A percentile compares a stretch with the other conserved stretches of the same genome.
These are phyloP conservation scores for Gnathonemus echidnorhynchus DNA, from an alignment of 2,113 vertebrate genomes.

Conservation along the genomic window DNA sequence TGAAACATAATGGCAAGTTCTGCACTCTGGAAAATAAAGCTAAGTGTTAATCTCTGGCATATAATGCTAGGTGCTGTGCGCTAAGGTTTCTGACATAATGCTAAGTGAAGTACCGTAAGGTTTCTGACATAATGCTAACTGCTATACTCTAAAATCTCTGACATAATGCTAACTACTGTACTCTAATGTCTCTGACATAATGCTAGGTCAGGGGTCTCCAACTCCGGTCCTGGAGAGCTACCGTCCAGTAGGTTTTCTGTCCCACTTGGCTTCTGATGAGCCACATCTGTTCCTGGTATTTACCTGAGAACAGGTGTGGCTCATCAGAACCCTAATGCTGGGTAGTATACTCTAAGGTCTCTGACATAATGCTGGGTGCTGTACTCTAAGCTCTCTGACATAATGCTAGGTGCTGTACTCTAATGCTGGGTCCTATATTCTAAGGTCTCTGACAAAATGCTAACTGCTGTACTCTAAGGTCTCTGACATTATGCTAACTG, in stretches of 20 bases:
- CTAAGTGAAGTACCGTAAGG: background rate
- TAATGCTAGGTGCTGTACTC: background rate
- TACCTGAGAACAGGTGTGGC: too few species aligned
- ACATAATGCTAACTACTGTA: background rate
- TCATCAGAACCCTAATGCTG: background rate
- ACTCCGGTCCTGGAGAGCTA: too few species aligned
- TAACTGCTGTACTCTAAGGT: background rate
- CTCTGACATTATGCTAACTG: background rate
- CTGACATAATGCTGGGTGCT: background rate
- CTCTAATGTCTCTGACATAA: background rate
- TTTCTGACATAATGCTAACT: background rate
- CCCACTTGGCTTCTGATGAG: too few species aligned
- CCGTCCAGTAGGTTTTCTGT: too few species aligned
- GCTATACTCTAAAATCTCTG: background rate
- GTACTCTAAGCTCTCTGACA: background rate
- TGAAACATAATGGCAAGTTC: background rate
- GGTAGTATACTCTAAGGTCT: background rate
- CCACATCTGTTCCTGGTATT: too few species aligned
- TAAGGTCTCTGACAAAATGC: background rate
- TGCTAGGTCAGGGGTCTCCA: background rate
- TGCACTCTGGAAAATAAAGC: background rate
- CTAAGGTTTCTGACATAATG: background rate
- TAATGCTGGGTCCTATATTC: background rate
- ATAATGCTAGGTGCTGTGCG: background rate
- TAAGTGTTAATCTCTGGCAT: background rate